phyloP scores from a whole-genome alignment of 2,113 vertebrate genomes.

The Dipodomys ordii region DNA sequence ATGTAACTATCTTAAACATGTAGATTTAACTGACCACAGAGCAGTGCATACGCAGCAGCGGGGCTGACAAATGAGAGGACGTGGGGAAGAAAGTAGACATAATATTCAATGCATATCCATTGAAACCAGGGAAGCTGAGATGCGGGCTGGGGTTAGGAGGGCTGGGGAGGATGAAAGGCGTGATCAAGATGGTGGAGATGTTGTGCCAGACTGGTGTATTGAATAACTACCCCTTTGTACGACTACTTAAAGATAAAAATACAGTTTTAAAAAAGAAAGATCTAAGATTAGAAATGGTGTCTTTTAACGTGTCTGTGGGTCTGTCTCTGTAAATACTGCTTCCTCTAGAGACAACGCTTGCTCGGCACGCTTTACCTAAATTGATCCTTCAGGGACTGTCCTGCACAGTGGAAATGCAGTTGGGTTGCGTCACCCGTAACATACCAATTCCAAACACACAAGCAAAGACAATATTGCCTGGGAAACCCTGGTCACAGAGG shows the following conservation, averaged over 20 bases:
- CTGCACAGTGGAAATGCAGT: not conserved
- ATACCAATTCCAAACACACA: not conserved
- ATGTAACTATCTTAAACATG: not conserved
- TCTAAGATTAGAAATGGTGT: not conserved
- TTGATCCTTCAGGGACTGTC: constrained; percentile 41
- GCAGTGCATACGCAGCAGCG: not conserved
- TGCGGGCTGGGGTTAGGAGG: too few relatives aligned
- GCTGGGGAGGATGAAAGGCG: too few relatives aligned
- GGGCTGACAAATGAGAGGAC: too few relatives aligned
- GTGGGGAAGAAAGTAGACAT: too few relatives aligned
- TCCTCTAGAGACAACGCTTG: constrained; percentile 63
- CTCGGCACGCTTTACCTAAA: constrained; percentile 29
- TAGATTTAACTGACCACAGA: not conserved
- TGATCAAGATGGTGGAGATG: too few relatives aligned
- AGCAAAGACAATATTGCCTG: not conserved
- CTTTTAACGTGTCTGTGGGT: not conserved
- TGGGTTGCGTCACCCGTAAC: constrained; percentile 55
- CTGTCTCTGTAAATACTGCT: constrained; percentile 55
- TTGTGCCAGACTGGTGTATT: too few relatives aligned
- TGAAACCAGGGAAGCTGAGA: too few relatives aligned
- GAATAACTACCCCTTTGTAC: too few relatives aligned
- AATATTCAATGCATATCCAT: too few relatives aligned
- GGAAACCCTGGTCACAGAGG: not conserved
- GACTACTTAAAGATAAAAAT: not conserved
- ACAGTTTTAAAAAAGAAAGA: not conserved